Evolutionary conservation across 2,797 vertebrate species (phyloP), one percentile per base, ranked within the genome.

Genomic region (Neoniphon sammara): DNA sequence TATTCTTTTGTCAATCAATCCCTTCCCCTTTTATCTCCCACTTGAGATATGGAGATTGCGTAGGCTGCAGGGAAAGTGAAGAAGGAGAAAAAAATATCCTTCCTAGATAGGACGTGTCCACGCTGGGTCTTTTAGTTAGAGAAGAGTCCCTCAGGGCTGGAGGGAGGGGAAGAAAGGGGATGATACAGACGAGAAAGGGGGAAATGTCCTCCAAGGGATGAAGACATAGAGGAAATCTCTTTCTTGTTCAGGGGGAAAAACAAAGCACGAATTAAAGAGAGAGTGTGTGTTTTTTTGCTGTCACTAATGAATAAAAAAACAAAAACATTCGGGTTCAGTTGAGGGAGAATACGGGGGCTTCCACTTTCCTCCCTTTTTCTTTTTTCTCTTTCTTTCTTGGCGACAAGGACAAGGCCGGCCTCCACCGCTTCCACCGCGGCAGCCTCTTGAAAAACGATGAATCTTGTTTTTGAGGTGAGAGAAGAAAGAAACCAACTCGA

Each of bases 401-500:
- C 46, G 5, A 4, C 17, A 11, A 11, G 10, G 10, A 11, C 25
- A 11, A 11, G 39, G 11, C 11, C 39, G 39, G 39, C 39, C 39
- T 36, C 34, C 34, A 7, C 34, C 7, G 7, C 34, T 9, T 36
- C 34, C 34, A 7, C 34, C 34, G 34, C 25, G 25, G 25, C 25
- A 27, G 25, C 34, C 34, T 42, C 39, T 42, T 23, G 39, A 56
- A 53, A 25, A 53, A 25, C 36, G 47, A 20, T 57, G 42, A 59
- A 73, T 78, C 67, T 73, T 10, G 52, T 59, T 85, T 77, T 27
- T 49, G 5, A 80, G 70, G 73, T 60, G 49, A 69, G 57, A 55
- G 70, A 56, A 72, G 4, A 76, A 36, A 66, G 81, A 79, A 75
- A 82, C 69, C 57, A 83, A 89, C 84, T 81, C 81, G 77, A 76